Evolutionary conservation across 1,140 invertebrate species (phyloP).

Genomic region (Drosophila auraria): DNA sequence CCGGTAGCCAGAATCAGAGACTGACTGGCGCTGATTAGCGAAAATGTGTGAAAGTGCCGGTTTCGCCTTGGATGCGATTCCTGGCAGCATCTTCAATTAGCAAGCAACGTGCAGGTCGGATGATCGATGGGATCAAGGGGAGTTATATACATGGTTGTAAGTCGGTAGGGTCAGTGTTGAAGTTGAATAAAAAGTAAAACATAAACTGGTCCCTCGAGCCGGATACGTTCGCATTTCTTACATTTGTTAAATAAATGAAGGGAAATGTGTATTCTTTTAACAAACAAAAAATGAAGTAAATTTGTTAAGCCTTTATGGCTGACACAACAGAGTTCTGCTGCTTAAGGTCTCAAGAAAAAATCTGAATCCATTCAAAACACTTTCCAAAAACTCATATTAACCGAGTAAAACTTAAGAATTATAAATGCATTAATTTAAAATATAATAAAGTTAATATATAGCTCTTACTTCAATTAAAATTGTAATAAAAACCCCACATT

Average conservation of each 20-base stretch:
- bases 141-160: slow-evolving; percentile 2
- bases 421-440: background rate
- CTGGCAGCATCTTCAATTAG: slow-evolving; percentile 49
- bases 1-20: slow-evolving; percentile 57
- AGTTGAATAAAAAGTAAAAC: background rate
- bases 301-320: background rate
- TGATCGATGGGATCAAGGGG: slow-evolving; percentile 5
- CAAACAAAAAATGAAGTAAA: too few species aligned
- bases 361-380: too few species aligned
- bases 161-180: background rate
- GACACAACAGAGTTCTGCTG: too few species aligned
- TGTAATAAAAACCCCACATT: background rate
- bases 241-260: too few species aligned
- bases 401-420: background rate
- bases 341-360: background rate
- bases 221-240: too few species aligned
- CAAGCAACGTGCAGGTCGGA: slow-evolving; percentile 37
- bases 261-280: too few species aligned
- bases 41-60: slow-evolving; percentile 75
- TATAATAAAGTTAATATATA: too few species aligned
- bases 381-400: background rate
- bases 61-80: slow-evolving; percentile 2
- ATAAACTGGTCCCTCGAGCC: too few species aligned
- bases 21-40: slow-evolving; percentile 64
- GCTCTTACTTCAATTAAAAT: background rate